Conservation (phyloP, 2,888 invertebrate species). For the Achlya flavicornis region DNA sequence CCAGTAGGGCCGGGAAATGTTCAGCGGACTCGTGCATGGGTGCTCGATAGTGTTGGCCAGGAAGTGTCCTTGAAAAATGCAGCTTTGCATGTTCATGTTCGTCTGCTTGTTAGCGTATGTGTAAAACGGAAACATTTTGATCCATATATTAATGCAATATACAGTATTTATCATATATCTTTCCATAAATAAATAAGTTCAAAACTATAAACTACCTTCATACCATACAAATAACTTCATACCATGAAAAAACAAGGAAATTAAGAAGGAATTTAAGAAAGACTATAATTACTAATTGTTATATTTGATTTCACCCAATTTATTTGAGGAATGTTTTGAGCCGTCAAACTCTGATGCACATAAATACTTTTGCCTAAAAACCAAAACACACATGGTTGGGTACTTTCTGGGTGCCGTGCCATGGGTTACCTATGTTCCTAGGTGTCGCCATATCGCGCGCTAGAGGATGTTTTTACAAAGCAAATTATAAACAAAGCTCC, state of each 20-base stretch:
- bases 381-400: slow-evolving; percentile 8
- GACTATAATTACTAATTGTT: too few species aligned
- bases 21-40: slow-evolving; percentile 17
- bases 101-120: neutral
- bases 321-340: too few species aligned
- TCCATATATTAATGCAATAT: too few species aligned
- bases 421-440: slow-evolving; percentile 36
- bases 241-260: too few species aligned
- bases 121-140: neutral
- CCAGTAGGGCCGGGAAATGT: slow-evolving; percentile 5
- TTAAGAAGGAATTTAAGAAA: too few species aligned
- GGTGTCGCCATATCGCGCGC: slow-evolving; percentile 63
- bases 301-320: too few species aligned
- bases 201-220: too few species aligned
- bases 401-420: slow-evolving; percentile 44
- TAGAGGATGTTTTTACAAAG: slow-evolving; percentile 76
- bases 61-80: neutral
- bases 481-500: slow-evolving; percentile 73
- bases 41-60: neutral
- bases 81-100: neutral
- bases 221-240: too few species aligned
- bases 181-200: too few species aligned
- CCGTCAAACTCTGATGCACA: too few species aligned
- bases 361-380: too few species aligned
- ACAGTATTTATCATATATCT: too few species aligned